Conservation (phyloP, 2,113 vertebrate species). For the Lasiurus borealis region DNA sequence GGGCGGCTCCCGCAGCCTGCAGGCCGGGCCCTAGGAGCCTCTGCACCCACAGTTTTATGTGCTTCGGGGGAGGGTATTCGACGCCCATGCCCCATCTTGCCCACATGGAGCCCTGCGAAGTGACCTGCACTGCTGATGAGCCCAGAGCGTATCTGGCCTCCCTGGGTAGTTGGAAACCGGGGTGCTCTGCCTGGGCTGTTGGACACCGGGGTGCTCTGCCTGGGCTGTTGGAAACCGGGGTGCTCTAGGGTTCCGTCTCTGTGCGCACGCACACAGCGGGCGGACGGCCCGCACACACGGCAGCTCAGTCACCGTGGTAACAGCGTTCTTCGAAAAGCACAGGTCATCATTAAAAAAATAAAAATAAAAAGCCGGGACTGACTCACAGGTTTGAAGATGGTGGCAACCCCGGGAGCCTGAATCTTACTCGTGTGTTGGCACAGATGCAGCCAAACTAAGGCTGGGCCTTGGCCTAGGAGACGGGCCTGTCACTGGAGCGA, state of each 20-base stretch:
- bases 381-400: conserved; percentile 45
- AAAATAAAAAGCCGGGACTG: background rate
- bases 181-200: no score
- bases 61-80: background rate
- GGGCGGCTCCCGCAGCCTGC: background rate
- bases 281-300: background rate
- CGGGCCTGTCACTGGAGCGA: accelerated
- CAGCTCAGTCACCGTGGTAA: background rate
- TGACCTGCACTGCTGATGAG: background rate
- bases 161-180: background rate
- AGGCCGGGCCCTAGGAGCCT: background rate
- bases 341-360: background rate
- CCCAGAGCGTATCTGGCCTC: background rate
- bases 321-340: background rate
- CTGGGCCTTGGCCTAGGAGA: background rate
- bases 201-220: no score
- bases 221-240: no score
- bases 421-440: background rate
- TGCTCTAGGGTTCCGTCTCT: no score
- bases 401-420: conserved; percentile 4
- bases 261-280: background rate
- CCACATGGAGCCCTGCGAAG: background rate
- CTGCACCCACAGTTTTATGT: accelerated
- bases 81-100: background rate
- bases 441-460: background rate